These are phyloP conservation scores for Poecile montanus DNA, from an alignment of 2,797 vertebrate genomes.

Conservation along the genomic window DNA sequence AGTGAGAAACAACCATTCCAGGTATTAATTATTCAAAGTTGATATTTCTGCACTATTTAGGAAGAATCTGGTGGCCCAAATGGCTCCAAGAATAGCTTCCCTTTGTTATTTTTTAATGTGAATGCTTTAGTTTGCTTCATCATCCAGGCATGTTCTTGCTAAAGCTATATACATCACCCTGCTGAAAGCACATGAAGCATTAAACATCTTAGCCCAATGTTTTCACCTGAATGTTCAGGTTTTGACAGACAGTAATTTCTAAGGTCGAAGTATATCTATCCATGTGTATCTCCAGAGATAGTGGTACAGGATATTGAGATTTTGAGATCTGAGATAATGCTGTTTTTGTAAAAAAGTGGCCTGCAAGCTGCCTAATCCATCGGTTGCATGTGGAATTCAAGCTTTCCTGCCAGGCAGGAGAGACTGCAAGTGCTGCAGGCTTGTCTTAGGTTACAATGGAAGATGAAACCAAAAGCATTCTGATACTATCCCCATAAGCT, in stretches of 20 bases:
- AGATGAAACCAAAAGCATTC: not conserved
- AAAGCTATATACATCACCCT: not conserved
- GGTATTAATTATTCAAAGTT: constrained; percentile 25
- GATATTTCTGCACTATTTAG: constrained; percentile 35
- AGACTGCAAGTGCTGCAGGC: not conserved
- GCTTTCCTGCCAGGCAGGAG: not conserved
- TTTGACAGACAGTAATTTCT: not conserved
- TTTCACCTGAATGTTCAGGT: not conserved
- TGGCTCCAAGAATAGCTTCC: constrained; percentile 25
- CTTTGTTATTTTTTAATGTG: constrained; percentile 54
- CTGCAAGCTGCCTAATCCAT: not conserved
- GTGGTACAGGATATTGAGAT: not conserved
- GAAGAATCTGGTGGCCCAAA: constrained; percentile 11
- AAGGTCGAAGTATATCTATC: not conserved
- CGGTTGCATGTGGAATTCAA: not conserved
- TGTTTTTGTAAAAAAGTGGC: not conserved
- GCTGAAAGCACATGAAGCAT: not conserved
- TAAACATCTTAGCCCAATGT: not conserved
- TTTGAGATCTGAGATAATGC: not conserved
- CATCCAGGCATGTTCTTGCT: not conserved
- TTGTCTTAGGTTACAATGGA: not conserved
- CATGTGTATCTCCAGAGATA: not conserved
- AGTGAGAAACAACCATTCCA: not conserved
- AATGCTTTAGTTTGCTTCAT: not conserved
- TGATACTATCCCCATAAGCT: not conserved